Evolutionary conservation across 2,797 vertebrate genomes (phyloP), one percentile per base, ranked within the genome.

Genomic region (Phataginus tetradactyla): DNA sequence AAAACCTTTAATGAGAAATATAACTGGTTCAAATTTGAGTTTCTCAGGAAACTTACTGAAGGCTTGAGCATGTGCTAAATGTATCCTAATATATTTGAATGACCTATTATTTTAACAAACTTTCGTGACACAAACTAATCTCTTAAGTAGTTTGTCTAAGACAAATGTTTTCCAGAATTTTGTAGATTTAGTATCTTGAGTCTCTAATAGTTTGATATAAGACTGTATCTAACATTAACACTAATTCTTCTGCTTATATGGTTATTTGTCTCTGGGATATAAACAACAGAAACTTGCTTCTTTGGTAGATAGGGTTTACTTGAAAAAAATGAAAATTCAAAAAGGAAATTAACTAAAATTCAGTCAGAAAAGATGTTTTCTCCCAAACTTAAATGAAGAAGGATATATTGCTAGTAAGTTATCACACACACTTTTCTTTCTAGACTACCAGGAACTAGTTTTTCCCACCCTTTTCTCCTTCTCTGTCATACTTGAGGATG

Each of bases 1-100:
- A 11, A 74, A 7, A 64, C 57, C 23, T 96, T 93, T 84, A 84
- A 72, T 89, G 25, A 92, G 55, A 96, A 96, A 87, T 93, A 37
- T 87, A 59, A 85, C 42, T 39, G 37, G n/a, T 66, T 86, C 77
- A 53, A 51, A 71, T 88, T 59, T 86, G 83, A 51, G 15, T 37
- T 94, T 93, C 69, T 72, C 25, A 37, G 42, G 15, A 88, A 93
- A 42, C 69, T n/a, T 90, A 71, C 51, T 72, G 74, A 86, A 91
- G 71, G 29, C 63, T 66, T 57, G 51, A 90, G 57, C 5, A 7
- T 8, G 3, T 57, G 34, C 55, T 90, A 68, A 81, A 20, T 37
- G 71, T 69, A 90, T 75, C 18, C 29, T 87, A 42, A 71, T 49
- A 39, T 25, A 34, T 23, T 74, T 42, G 37, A 83, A 66, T 53